These are phyloP conservation scores for Chroicocephalus ridibundus DNA, from an alignment of 2,113 vertebrate genomes.

Conservation along the genomic window DNA sequence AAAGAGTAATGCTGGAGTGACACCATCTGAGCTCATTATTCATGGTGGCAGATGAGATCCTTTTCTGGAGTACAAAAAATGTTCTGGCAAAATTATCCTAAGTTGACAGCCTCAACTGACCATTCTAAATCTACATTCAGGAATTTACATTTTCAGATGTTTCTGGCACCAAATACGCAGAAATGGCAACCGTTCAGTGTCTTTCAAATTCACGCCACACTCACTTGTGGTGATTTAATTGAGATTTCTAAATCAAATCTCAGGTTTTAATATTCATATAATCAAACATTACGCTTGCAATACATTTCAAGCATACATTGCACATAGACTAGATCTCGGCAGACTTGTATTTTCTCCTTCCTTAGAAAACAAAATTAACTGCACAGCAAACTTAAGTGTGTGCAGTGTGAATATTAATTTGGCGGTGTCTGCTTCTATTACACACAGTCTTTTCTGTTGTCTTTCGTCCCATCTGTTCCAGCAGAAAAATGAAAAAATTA, in stretches of 20 bases:
- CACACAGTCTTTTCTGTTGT: background rate
- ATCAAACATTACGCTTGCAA: background rate
- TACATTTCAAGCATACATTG: background rate
- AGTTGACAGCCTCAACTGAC: background rate
- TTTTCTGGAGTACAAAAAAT: background rate
- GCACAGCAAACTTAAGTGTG: background rate
- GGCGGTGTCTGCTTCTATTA: background rate
- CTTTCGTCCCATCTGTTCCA: slow-evolving; percentile 29
- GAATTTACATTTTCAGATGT: background rate
- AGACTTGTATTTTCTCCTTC: background rate
- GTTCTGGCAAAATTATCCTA: background rate
- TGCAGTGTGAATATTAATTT: background rate
- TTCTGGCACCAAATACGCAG: background rate
- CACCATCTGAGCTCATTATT: background rate
- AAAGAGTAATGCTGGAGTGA: background rate
- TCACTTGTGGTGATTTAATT: background rate
- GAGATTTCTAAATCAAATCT: background rate
- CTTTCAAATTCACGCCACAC: background rate
- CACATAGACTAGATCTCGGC: background rate
- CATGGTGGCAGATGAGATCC: background rate
- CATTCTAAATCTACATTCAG: background rate
- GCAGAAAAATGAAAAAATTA: slow-evolving; percentile 24
- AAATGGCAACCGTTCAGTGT: background rate
- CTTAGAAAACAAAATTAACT: slow-evolving; percentile 12
- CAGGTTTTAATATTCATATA: background rate